Conservation (phyloP, 2,797 vertebrate genomes). For the Pangasius sanitwongsei region DNA sequence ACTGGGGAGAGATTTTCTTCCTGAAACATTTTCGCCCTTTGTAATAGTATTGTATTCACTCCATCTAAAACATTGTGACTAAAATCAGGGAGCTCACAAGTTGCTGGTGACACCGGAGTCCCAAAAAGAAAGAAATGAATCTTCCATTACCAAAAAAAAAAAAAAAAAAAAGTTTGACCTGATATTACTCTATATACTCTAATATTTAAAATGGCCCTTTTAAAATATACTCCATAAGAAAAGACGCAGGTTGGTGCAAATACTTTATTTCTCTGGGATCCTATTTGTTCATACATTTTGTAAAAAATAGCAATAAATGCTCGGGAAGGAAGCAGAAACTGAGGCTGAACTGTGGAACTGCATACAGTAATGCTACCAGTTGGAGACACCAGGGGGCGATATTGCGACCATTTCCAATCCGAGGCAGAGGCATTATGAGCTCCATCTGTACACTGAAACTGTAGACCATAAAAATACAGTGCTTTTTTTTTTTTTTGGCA, state of each 20-base stretch:
- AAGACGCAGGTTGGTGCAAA: constrained; percentile 77
- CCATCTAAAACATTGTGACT: background rate
- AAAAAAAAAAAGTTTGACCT: no score
- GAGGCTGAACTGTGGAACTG: constrained; percentile 49
- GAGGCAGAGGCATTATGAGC: background rate
- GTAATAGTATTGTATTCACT: background rate
- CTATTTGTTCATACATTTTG: constrained; percentile 84
- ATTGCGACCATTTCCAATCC: constrained; percentile 40
- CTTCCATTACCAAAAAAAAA: background rate
- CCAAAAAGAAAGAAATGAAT: background rate
- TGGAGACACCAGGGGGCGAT: constrained; percentile 55
- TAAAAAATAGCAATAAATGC: constrained; percentile 83
- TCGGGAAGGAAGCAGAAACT: constrained; percentile 59
- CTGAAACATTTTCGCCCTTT: background rate
- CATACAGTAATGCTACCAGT: constrained; percentile 56
- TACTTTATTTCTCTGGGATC: constrained; percentile 82
- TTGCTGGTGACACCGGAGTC: background rate
- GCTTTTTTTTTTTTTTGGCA: constrained; percentile 43
- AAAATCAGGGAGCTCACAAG: background rate
- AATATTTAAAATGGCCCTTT: background rate
- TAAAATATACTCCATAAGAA: background rate
- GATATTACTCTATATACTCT: background rate
- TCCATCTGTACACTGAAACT: constrained; percentile 40
- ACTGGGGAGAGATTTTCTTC: background rate
- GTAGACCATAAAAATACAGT: constrained; percentile 40